Evolutionary conservation across 35 echinoderm and acorn worm species (phyloP).

Genomic region (Ptychodera flava): DNA sequence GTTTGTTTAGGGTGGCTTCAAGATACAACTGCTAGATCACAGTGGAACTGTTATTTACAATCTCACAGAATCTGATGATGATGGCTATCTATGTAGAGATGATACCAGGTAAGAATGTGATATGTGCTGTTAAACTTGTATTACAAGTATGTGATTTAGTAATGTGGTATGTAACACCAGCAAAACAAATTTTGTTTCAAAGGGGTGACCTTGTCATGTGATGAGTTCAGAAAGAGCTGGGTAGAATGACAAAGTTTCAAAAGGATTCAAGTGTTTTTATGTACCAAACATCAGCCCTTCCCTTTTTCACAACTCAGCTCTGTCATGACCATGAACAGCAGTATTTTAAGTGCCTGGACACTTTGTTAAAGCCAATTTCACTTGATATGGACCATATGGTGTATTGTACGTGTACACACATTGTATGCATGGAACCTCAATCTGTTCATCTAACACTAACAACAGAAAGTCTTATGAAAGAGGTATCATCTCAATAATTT

Average conservation of each 20-base stretch:
- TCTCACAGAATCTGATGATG: background rate
- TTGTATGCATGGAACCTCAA: too few relatives aligned
- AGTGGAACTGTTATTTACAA: background rate
- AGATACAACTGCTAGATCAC: background rate
- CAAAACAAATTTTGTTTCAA: too few relatives aligned
- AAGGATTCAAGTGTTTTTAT: background rate
- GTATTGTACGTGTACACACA: too few relatives aligned
- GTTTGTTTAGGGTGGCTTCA: background rate
- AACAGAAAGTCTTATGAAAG: too few relatives aligned
- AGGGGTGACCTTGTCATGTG: background rate
- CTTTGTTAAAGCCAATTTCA: too few relatives aligned
- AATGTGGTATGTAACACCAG: background rate
- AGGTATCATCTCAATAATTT: too few relatives aligned
- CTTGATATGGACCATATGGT: too few relatives aligned
- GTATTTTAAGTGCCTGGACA: too few relatives aligned
- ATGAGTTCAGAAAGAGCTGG: background rate
- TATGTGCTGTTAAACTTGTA: background rate
- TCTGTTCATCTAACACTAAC: too few relatives aligned
- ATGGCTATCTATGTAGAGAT: background rate
- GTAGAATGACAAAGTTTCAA: background rate
- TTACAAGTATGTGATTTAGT: background rate
- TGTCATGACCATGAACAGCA: too few relatives aligned
- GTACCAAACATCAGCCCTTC: background rate
- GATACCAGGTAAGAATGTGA: background rate
- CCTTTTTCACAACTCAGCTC: too few relatives aligned